A percentile compares a stretch with the other conserved stretches of the same genome.
Evolutionary conservation across 1,140 invertebrate species (phyloP).

Genomic region (Cotesia chilonis): DNA sequence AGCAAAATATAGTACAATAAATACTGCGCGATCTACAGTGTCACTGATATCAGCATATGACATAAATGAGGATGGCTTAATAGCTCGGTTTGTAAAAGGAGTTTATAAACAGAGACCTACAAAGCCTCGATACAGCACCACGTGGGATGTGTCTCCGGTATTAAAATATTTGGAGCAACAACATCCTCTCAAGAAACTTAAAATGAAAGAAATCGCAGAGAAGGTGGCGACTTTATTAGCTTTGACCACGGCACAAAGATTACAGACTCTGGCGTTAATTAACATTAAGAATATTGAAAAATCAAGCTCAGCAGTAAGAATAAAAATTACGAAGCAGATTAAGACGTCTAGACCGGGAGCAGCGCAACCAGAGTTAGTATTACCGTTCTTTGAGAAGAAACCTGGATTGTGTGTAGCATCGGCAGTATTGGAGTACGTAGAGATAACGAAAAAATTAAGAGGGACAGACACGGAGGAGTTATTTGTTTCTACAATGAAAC

Average conservation of each 20-base stretch:
- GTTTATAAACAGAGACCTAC: no score
- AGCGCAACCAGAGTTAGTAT: neutral
- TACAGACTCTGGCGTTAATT: neutral
- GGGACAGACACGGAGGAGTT: neutral
- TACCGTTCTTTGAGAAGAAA: neutral
- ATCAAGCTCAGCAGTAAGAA: neutral
- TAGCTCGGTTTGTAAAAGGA: no score
- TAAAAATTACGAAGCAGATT: neutral
- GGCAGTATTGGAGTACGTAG: neutral
- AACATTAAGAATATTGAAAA: neutral
- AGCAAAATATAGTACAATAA: conserved; percentile 26
- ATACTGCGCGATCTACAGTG: conserved; percentile 27
- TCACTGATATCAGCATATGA: conserved; percentile 17
- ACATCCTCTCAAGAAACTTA: neutral
- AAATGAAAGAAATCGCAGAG: neutral
- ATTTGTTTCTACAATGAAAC: neutral
- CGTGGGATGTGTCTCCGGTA: conserved; percentile 27
- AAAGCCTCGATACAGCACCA: conserved; percentile 27
- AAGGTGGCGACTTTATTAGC: neutral
- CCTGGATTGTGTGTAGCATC: neutral
- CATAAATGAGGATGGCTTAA: neutral
- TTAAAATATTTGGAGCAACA: conserved; percentile 22
- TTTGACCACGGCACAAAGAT: neutral
- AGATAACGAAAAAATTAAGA: neutral
- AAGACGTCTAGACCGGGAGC: neutral